A percentile compares a stretch with the other conserved stretches of the same genome.
phyloP scores from a whole-genome alignment of 2,888 invertebrate species.

The Pharmacophagus antenor region DNA sequence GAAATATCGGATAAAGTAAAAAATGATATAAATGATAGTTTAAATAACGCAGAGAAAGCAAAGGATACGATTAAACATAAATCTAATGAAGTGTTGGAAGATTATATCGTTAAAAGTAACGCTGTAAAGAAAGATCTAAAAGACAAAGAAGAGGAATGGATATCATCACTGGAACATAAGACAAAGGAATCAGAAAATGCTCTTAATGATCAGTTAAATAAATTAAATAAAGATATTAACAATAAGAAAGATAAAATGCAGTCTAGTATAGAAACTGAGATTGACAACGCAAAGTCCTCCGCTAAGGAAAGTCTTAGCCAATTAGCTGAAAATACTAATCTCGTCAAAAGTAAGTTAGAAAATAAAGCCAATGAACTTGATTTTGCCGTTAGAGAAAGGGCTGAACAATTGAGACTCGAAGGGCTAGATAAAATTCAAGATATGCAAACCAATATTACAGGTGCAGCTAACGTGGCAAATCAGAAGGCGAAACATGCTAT shows the following conservation, averaged over 20 bases:
- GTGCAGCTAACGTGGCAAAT: constrained; percentile 49
- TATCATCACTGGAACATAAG: constrained; percentile 48
- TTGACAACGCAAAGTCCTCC: constrained; percentile 49
- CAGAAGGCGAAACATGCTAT: constrained; percentile 48
- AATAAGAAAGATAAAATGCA: constrained; percentile 47
- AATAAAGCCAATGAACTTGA: constrained; percentile 66
- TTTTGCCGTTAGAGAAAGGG: constrained; percentile 63
- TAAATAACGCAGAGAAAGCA: constrained; percentile 58
- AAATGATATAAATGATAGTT: constrained; percentile 51
- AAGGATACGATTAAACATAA: constrained; percentile 62
- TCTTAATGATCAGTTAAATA: constrained; percentile 47
- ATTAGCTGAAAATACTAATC: constrained; percentile 54
- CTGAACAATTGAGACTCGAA: constrained; percentile 55
- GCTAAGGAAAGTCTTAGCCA: constrained; percentile 57
- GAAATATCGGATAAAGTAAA: constrained; percentile 54
- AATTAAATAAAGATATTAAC: constrained; percentile 47
- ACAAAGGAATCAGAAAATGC: constrained; percentile 44
- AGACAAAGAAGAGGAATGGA: constrained; percentile 48
- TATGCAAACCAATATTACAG: constrained; percentile 53
- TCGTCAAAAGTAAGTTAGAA: constrained; percentile 55
- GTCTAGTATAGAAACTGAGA: constrained; percentile 45
- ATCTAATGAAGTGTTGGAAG: constrained; percentile 48
- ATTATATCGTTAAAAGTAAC: constrained; percentile 49
- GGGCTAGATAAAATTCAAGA: constrained; percentile 50
- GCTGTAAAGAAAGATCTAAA: constrained; percentile 48